phyloP scores from a whole-genome alignment of 2,888 invertebrate genomes.

The Clivina fossor region DNA sequence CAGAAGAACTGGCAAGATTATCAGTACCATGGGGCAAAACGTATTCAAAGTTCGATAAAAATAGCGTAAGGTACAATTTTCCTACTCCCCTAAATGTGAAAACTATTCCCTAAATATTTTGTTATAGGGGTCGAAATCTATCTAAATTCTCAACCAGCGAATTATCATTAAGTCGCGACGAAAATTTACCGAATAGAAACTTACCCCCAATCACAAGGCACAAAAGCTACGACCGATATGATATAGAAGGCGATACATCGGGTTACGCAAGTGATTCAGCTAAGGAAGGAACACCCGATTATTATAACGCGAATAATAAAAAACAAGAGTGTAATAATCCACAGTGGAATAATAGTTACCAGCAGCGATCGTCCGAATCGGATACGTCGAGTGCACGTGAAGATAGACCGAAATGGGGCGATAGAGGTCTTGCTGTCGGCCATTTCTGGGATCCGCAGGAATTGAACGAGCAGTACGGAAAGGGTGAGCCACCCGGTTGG shows the following conservation, averaged over 20 bases:
- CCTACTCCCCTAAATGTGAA: background rate
- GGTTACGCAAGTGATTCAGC: slow-evolving; percentile 81
- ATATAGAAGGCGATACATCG: slow-evolving; percentile 72
- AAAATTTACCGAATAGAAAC: slow-evolving; percentile 27
- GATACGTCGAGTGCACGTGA: slow-evolving; percentile 55
- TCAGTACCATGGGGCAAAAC: slow-evolving; percentile 71
- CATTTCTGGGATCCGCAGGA: slow-evolving; percentile 66
- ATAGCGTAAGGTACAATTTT: slow-evolving; percentile 44
- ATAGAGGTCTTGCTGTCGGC: slow-evolving; percentile 67
- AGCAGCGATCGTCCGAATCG: slow-evolving; percentile 48
- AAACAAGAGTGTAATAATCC: slow-evolving; percentile 13
- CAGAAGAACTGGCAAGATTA: slow-evolving; percentile 81
- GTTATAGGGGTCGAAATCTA: slow-evolving; percentile 12
- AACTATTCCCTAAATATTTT: slow-evolving; percentile 8
- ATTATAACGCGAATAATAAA: slow-evolving; percentile 31
- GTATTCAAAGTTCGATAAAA: slow-evolving; percentile 28
- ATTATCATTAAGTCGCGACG: slow-evolving; percentile 28
- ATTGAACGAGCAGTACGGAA: slow-evolving; percentile 36
- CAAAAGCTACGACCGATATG: slow-evolving; percentile 42
- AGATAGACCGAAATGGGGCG: slow-evolving; percentile 74
- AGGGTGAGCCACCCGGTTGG: slow-evolving; percentile 56
- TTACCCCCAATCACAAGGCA: slow-evolving; percentile 42
- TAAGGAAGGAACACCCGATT: slow-evolving; percentile 54
- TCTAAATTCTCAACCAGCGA: slow-evolving; percentile 29
- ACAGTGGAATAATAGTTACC: slow-evolving; percentile 40